Conservation (phyloP, 2,888 invertebrate species). For the Colletes collaris region DNA sequence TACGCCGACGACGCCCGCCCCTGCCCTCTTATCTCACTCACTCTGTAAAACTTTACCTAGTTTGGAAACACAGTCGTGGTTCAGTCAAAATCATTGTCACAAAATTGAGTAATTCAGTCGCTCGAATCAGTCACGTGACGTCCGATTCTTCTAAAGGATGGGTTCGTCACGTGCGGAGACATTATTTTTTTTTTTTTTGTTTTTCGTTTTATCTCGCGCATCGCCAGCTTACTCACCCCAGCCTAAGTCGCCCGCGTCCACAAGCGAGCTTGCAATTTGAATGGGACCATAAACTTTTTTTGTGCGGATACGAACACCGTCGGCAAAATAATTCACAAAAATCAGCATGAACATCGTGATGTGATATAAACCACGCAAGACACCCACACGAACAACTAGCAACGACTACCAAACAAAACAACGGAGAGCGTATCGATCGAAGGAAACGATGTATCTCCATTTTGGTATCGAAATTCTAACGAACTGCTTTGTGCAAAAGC, state of each 20-base stretch:
- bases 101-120: constrained; percentile 66
- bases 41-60: constrained; percentile 82
- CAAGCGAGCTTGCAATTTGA: constrained; percentile 76
- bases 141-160: constrained; percentile 67
- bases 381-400: constrained; percentile 71
- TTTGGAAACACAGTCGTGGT: constrained; percentile 83
- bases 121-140: constrained; percentile 70
- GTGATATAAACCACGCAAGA: constrained; percentile 62
- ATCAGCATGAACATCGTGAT: constrained; percentile 77
- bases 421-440: constrained; percentile 44
- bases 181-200: constrained; percentile 38
- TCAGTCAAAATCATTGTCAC: constrained; percentile 75
- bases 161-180: constrained; percentile 67
- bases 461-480: not conserved
- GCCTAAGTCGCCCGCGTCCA: constrained; percentile 76
- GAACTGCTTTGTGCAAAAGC: too few species aligned
- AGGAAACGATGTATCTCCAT: not conserved
- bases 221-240: constrained; percentile 81
- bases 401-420: constrained; percentile 46
- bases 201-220: constrained; percentile 56
- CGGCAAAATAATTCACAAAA: constrained; percentile 80
- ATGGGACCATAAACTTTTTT: constrained; percentile 74
- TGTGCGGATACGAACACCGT: constrained; percentile 71
- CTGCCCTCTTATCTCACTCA: constrained; percentile 74
- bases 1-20: constrained; percentile 76